These are phyloP conservation scores for Ptilodon capucinus DNA, from an alignment of 2,888 invertebrate genomes.

Conservation along the genomic window DNA sequence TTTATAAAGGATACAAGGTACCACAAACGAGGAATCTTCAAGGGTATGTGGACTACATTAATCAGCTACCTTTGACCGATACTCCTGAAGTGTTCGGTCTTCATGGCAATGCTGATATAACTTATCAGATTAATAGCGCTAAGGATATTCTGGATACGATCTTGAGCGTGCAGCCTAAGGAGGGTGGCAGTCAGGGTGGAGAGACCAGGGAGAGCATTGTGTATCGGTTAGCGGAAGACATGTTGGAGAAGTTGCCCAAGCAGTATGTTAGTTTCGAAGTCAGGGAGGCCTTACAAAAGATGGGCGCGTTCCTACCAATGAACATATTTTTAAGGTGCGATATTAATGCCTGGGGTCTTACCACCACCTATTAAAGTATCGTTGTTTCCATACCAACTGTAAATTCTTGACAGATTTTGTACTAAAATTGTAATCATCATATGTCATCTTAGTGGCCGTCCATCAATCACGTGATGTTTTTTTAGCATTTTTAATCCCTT, in stretches of 20 bases:
- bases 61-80: conserved; percentile 91
- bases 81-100: conserved; percentile 98
- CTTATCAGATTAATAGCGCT: conserved; percentile 98
- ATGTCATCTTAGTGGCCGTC: too few relatives aligned
- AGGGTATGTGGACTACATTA: conserved; percentile 93
- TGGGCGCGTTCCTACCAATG: conserved; percentile 97
- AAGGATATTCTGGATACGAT: conserved; percentile 97
- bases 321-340: conserved; percentile 92
- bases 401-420: too few relatives aligned
- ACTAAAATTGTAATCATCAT: too few relatives aligned
- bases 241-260: conserved; percentile 89
- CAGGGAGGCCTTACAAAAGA: conserved; percentile 92
- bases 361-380: too few relatives aligned
- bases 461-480: too few relatives aligned
- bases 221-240: conserved; percentile 95
- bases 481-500: too few relatives aligned
- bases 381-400: too few relatives aligned
- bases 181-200: conserved; percentile 94
- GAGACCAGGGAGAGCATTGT: conserved; percentile 97
- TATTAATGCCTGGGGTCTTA: not conserved
- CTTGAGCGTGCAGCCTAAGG: conserved; percentile 98
- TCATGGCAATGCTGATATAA: conserved; percentile 97
- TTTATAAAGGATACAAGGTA: conserved; percentile 96
- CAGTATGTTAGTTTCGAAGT: conserved; percentile 96
- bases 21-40: conserved; percentile 90